phyloP scores from a whole-genome alignment of 2,113 vertebrate species.

The Illadopsis cleaveri region DNA sequence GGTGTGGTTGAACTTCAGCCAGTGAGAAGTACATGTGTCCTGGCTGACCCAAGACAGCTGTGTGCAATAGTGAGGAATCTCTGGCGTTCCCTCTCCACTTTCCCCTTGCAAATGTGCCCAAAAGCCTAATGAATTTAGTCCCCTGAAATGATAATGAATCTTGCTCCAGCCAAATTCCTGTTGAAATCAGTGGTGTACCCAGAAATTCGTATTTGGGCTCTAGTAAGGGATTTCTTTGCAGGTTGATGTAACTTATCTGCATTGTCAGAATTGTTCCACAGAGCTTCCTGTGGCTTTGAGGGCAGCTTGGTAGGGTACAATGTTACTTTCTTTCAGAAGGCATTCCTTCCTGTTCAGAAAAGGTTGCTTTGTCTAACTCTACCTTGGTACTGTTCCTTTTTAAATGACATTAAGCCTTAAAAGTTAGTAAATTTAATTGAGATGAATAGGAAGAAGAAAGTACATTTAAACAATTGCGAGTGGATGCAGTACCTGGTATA shows the following conservation, averaged over 20 bases:
- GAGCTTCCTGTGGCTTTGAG: not conserved
- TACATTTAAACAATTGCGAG: not conserved
- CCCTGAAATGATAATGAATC: not conserved
- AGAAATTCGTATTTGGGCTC: not conserved
- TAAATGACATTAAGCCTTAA: not conserved
- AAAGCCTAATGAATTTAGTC: not conserved
- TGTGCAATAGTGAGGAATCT: not conserved
- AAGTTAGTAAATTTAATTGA: not conserved
- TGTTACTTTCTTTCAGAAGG: not conserved
- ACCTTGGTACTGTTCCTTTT: not conserved
- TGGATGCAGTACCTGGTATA: not conserved
- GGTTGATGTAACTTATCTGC: not conserved
- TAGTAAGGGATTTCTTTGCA: not conserved
- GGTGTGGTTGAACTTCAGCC: not conserved
- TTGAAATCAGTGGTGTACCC: not conserved
- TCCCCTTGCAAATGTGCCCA: not conserved
- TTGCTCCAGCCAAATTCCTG: not conserved
- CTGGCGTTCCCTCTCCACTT: not conserved
- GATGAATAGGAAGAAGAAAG: not conserved
- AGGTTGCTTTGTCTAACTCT: not conserved
- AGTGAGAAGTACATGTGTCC: not conserved
- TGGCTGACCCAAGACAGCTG: not conserved
- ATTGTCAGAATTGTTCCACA: not conserved
- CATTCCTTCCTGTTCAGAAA: not conserved
- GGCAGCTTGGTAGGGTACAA: not conserved